Base-by-base conservation (phyloP, 30 jellyfish, hydroid and myxozoan species). In the Hydractinia symbiolongicarpus region DNA sequence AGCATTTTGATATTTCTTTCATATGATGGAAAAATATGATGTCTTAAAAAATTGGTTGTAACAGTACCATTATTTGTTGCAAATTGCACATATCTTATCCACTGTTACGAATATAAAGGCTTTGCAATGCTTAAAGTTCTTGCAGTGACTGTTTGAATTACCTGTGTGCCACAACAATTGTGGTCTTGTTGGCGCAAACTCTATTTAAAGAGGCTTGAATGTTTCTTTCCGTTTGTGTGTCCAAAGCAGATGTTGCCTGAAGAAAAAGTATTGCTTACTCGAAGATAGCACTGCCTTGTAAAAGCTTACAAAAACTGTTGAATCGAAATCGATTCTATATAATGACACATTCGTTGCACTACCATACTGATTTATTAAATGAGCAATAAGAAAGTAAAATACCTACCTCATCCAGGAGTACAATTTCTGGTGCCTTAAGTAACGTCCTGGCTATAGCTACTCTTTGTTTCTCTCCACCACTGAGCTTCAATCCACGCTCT, bases 401-500 rank as follows among this genome's bases (percentile, higher is more conserved):
- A 16, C 64, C 6, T 73, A 91, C 98, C 94, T 93, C 99, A 72
- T 93, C 99, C 61, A 93, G 68, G 54, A 93, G 89, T 40, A 93
- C 90, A 67, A 93, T 93, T 4, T 94, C 88, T 4, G 99, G 99
- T 20, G 96, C 95, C 82, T 93, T 93, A 6, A 93, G 86, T n/a
- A 93, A 79, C 4, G 99, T 87, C 14, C 99, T 86, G n/a, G 99
- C 99, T 50, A 93, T 93, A 7, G 99, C 99, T 50, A 93, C 99
- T 4, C 99, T 90, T 72, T 93, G 99, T 84, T 93, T 93, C 67
- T 93, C 99, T 60, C 99, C 99, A 52, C 99, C 99, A 76, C 99
- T 93, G 9, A 93, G 88, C 85, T 93, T 93, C 88, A 93, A 77
- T 15, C 99, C 99, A 50, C 99, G 88, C 76, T 93, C 99, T 55